Evolutionary conservation across 2,113 vertebrate species (phyloP), one percentile per base, ranked within the genome.

Genomic region (Crotophaga sulcirostris): DNA sequence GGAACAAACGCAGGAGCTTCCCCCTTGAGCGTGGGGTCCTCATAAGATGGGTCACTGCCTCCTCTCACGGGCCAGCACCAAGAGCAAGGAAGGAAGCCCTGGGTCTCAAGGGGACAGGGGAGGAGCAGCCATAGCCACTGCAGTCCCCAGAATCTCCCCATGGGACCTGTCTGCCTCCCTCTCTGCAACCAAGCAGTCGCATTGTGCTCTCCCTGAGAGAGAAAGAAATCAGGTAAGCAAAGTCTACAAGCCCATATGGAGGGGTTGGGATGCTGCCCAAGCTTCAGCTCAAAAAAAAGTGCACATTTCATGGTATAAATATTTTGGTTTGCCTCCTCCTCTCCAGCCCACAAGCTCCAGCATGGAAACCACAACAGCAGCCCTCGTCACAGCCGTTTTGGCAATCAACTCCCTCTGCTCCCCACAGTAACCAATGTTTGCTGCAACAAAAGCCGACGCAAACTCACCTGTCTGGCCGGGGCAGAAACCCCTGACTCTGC

Each of bases 291-390:
- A 9, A 54, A 95, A 94, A 54, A 84, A 94, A 95, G 77, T 83
- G 86, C 88, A 79, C 88, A 94, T 87, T 91, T 92, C 10, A 28
- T 23, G 79, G 72, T 84, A 90, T 90, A 96, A 97, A 97, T 96
- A 96, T 97, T 97, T 93, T 94, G 87, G 90, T 92, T 96, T 74
- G 49, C 94, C 87, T 82, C 92, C 92, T 85, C 84, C 88, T 95
- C 84, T 29, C 25, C 94, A 96, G 75, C 94, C 94, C 93, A 94
- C 87, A 12, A 47, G 59, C 82, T 95, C 11, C 78, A 63, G 80
- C 77, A 74, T 9, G 1, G 70, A 78, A 94, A 92, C 51, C 90
- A 93, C 80, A 92, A 81, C 91, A 90, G 90, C 90, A 96, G 82
- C 82, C 86, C 79, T 94, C 64, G 69, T 28, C 87, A 47, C 76